phyloP scores from a whole-genome alignment of 2,797 vertebrate genomes.

The Gymnocypris eckloni region DNA sequence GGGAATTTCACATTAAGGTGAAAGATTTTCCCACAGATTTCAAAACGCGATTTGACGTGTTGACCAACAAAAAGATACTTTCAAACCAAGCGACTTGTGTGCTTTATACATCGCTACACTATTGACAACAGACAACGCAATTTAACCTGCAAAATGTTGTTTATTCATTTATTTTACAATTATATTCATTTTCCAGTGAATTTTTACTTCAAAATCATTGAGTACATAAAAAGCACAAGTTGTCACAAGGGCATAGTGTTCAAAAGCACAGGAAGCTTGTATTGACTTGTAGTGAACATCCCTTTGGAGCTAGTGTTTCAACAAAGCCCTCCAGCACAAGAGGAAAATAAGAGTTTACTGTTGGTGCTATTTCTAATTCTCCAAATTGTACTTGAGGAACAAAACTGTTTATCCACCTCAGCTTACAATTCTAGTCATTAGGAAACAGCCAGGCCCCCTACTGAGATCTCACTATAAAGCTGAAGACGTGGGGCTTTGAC shows the following conservation, averaged over 20 bases:
- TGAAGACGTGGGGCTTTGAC: constrained; percentile 22
- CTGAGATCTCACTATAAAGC: constrained; percentile 30
- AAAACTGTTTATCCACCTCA: constrained; percentile 11
- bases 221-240: not conserved
- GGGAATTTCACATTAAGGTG: too few species aligned
- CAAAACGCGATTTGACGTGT: not conserved
- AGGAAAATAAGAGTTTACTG: not conserved
- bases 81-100: too few species aligned
- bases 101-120: not conserved
- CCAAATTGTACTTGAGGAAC: not conserved
- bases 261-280: not conserved
- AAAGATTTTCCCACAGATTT: not conserved
- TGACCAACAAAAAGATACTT: not conserved
- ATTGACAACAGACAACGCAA: not conserved
- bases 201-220: not conserved
- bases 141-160: not conserved
- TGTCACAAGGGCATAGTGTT: not conserved
- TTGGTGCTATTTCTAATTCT: not conserved
- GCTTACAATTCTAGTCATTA: constrained; percentile 28
- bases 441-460: constrained; percentile 25
- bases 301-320: not conserved
- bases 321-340: not conserved
- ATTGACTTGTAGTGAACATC: not conserved
- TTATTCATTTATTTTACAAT: not conserved
- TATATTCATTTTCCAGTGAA: not conserved